Base-by-base conservation (phyloP, 35 echinoderm and acorn worm genomes). In the Strongylocentrotus purpuratus region DNA sequence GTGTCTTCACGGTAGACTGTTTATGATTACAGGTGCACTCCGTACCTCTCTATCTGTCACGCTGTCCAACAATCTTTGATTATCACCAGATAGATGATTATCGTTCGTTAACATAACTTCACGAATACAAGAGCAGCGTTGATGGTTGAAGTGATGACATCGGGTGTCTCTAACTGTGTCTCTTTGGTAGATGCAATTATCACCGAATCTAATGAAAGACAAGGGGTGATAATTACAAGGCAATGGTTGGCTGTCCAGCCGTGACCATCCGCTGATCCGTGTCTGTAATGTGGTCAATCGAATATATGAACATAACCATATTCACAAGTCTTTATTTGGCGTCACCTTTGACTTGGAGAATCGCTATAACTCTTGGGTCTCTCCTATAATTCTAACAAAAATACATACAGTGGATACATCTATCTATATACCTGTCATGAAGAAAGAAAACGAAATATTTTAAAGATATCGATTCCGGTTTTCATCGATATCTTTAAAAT, bases 11-110 rank as follows among this genome's bases (percentile, higher is more conserved):
- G 20, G 65, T 78, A 78, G 18, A 78, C 4, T 78, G 65, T 78
- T 78, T 78, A n/a, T 78, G 65, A 28, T 78, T 78, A 78, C 65
- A 78, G 61, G 65, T 78, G 65, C 65, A 59, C 52, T 59, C 52
- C 11, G 20, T 78, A 78, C 25, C 65, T n/a, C 28, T 22, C 20
- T n/a, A 22, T n/a, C 18, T 78, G 25, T 78, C 65, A 78, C 28
- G 65, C 65, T 78, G 65, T 12, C 50, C 11, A 55, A 55, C 50
- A 55, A 28, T 28, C 28, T 78, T 22, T n/a, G 20, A 78, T 78
- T n/a, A n/a, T n/a, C 20, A 78, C 28, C 65, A 78, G 65, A 78
- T 78, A 78, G 65, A 78, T n/a, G 65, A 78, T 78, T 78, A n/a
- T 78, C 65, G 65, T 28, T 78, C 20, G 65, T 78, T 78, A 28